phyloP scores from a whole-genome alignment of 1,140 invertebrate genomes.

The Temnothorax nylanderi region DNA sequence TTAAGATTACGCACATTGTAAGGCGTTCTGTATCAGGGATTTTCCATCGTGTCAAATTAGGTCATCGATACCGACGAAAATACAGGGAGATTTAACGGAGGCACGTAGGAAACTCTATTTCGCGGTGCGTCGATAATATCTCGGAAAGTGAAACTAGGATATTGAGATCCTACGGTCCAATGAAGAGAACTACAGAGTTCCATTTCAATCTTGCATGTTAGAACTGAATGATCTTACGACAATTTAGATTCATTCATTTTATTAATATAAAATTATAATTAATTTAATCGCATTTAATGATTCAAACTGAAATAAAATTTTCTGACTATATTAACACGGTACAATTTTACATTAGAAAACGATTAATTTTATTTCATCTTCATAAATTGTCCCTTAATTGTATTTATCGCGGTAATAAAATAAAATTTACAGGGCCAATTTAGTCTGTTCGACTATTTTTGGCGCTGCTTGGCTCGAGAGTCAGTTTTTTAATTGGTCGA shows the following conservation, averaged over 20 bases:
- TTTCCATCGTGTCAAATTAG: conserved; percentile 28
- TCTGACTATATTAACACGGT: background rate
- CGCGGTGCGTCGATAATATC: conserved; percentile 36
- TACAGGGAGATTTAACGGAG: conserved; percentile 28
- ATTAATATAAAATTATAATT: background rate
- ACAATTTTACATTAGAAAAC: background rate
- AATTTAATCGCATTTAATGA: background rate
- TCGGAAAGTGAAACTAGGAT: conserved; percentile 38
- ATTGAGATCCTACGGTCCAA: background rate
- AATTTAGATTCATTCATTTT: background rate
- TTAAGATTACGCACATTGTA: background rate
- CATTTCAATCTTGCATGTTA: background rate
- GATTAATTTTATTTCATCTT: background rate
- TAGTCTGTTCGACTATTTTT: background rate
- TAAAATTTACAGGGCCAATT: background rate
- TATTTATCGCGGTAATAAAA: background rate
- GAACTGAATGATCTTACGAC: background rate
- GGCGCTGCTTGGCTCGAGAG: background rate
- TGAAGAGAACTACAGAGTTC: background rate
- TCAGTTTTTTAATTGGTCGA: conserved; percentile 28
- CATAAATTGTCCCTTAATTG: background rate
- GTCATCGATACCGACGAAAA: conserved; percentile 2
- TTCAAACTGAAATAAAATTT: background rate
- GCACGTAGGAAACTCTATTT: conserved; percentile 29
- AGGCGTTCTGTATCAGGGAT: background rate